phyloP scores from a whole-genome alignment of 2,888 invertebrate genomes.

The Empis livida region DNA sequence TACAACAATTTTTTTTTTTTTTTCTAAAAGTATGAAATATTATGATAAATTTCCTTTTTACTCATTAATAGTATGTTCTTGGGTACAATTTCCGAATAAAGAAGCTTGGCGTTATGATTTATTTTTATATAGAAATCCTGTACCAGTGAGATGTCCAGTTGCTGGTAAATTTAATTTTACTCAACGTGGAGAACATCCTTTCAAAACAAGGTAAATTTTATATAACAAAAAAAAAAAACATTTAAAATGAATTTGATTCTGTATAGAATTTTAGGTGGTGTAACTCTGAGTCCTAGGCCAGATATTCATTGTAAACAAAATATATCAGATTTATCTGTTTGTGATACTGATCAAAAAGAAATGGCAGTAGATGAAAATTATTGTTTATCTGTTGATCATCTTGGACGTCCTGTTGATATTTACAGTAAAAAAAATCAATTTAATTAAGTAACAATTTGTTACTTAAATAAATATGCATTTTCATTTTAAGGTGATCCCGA shows the following conservation, averaged over 20 bases:
- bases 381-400: constrained; percentile 90
- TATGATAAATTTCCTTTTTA: too few species aligned
- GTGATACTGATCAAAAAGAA: constrained; percentile 89
- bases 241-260: constrained; percentile 5
- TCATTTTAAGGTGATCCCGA: constrained; percentile 57
- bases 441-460: too few species aligned
- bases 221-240: neutral
- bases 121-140: constrained; percentile 71
- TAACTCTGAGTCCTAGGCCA: constrained; percentile 85
- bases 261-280: constrained; percentile 77
- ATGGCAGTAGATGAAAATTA: constrained; percentile 91
- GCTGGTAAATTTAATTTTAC: constrained; percentile 94
- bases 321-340: constrained; percentile 91
- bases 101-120: constrained; percentile 80
- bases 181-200: constrained; percentile 79
- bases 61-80: constrained; percentile 92
- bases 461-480: neutral
- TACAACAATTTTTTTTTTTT: too few species aligned
- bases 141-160: constrained; percentile 86
- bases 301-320: constrained; percentile 86
- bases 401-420: constrained; percentile 88
- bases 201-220: constrained; percentile 53
- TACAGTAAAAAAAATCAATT: constrained; percentile 57
- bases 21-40: too few species aligned
- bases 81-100: constrained; percentile 81